phyloP scores from a whole-genome alignment of 2,113 vertebrate genomes.

The Orycteropus afer region DNA sequence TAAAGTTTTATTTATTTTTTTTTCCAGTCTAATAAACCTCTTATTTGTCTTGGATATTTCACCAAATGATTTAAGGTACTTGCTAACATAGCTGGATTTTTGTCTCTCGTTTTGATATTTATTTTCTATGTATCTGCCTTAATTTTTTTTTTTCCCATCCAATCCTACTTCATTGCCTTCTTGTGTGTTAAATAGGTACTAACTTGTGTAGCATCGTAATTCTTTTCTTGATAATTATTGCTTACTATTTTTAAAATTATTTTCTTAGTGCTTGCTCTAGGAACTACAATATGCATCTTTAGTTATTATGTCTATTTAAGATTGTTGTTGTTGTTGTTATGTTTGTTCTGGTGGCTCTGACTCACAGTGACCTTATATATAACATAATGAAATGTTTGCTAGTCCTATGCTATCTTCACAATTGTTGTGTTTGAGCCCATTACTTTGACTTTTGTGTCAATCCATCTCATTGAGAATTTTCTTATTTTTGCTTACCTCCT shows the following conservation, averaged over 20 bases:
- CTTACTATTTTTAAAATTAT: background rate
- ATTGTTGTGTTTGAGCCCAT: background rate
- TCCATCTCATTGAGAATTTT: background rate
- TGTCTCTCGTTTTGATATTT: background rate
- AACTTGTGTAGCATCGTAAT: background rate
- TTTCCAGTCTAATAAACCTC: background rate
- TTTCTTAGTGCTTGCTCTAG: background rate
- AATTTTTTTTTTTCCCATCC: background rate
- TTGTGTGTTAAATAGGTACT: background rate
- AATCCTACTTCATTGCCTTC: background rate
- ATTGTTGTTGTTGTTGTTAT: background rate
- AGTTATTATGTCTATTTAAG: background rate
- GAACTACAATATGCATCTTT: background rate
- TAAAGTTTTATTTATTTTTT: background rate
- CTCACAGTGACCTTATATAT: background rate
- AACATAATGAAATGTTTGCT: background rate
- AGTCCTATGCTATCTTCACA: background rate
- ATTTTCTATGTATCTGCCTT: background rate
- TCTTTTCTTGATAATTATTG: background rate
- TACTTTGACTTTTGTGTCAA: background rate
- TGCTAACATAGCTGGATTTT: background rate
- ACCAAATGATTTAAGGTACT: background rate
- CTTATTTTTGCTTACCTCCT: background rate
- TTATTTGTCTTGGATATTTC: background rate
- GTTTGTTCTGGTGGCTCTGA: background rate